A percentile compares a stretch with the other conserved stretches of the same genome.
These are phyloP conservation scores for Myopa tessellatipennis DNA, from an alignment of 2,888 invertebrate genomes.

Conservation along the genomic window DNA sequence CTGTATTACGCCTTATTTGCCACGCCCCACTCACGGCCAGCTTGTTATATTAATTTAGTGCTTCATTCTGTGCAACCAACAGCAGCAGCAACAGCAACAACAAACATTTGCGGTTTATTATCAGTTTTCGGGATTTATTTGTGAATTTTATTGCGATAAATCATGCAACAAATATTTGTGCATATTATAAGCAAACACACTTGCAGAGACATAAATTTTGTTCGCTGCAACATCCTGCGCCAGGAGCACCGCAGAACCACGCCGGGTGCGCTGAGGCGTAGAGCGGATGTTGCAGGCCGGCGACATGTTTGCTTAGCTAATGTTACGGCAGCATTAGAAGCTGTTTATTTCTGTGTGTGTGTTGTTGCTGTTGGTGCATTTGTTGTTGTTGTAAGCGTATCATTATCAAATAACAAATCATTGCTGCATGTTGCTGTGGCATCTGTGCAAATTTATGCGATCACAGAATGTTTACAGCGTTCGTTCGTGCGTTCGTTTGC, in stretches of 20 bases:
- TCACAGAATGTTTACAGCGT: conserved; percentile 8
- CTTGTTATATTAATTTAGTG: conserved; percentile 6
- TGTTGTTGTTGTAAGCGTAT: conserved; percentile 5
- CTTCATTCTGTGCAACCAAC: neutral
- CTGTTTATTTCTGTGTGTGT: neutral
- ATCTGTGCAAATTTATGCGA: conserved; percentile 13
- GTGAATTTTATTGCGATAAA: conserved; percentile 21
- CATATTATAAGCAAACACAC: conserved; percentile 7
- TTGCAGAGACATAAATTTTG: neutral
- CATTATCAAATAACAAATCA: conserved; percentile 29
- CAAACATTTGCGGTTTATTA: conserved; percentile 25
- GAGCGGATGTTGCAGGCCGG: neutral
- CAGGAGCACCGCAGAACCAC: neutral
- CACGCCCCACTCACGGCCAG: neutral
- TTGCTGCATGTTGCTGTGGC: conserved; percentile 5
- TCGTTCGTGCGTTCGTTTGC: neutral
- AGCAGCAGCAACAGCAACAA: neutral
- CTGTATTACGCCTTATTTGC: neutral
- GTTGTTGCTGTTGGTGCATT: neutral
- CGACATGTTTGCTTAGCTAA: neutral
- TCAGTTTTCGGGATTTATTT: conserved; percentile 25
- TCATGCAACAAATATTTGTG: conserved; percentile 22
- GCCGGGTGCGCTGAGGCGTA: neutral
- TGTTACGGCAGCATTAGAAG: neutral
- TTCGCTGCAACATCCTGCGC: neutral